These are phyloP conservation scores for Ichneumoninae sp. DNA, from an alignment of 2,888 invertebrate species.

Conservation along the genomic window DNA sequence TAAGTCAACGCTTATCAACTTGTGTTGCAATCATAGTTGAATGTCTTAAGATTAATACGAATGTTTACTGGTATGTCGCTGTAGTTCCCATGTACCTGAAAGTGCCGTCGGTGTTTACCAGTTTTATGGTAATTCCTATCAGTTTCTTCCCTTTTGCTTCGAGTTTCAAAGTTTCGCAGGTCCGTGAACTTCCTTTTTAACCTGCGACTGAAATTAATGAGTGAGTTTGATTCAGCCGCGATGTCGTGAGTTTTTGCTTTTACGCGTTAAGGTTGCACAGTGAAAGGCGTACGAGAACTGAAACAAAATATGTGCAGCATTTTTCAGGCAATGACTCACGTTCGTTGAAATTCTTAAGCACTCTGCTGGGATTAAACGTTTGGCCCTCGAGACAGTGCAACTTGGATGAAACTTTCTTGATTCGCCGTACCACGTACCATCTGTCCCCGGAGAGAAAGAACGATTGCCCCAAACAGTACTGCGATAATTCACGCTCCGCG, in stretches of 20 bases:
- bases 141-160: too few species aligned
- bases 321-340: neutral
- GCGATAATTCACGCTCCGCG: conserved; percentile 39
- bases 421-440: conserved; percentile 10
- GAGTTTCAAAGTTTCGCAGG: too few species aligned
- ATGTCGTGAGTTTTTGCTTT: neutral
- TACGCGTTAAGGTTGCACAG: too few species aligned
- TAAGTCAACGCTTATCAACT: too few species aligned
- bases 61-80: too few species aligned
- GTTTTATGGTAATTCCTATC: neutral
- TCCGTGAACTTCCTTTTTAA: too few species aligned
- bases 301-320: neutral
- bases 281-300: neutral
- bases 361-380: neutral
- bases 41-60: neutral
- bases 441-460: conserved; percentile 4
- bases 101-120: too few species aligned
- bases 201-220: neutral
- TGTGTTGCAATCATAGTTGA: neutral
- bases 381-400: neutral
- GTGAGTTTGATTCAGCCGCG: neutral
- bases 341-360: neutral
- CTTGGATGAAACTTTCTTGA: neutral
- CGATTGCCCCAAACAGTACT: conserved; percentile 7
- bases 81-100: too few species aligned